Base-by-base conservation (phyloP, 2,797 vertebrate species). In the Pogonophryne albipinna region DNA sequence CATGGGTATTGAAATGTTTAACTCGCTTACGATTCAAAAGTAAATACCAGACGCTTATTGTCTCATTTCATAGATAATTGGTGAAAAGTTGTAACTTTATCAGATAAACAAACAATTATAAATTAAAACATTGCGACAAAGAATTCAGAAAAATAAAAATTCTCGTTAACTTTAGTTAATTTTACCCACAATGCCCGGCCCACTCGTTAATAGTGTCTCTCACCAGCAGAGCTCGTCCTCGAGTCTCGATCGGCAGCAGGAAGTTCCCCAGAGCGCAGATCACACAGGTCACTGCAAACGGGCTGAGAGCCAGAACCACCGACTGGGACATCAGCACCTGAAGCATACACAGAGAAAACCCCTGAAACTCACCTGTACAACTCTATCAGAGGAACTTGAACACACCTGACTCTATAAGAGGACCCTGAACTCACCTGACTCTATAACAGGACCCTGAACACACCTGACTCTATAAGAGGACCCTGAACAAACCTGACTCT, bases 271-370 rank as follows among this genome's bases (percentile, higher is more conserved):
- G 20, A 0, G 96, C 93, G 1, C 96, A 97, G 7, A 97, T 2
- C 0, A 93, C 4, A 13, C 96, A 97, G 34, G 96, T 91, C 0
- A 92, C 76, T 6, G 96, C 87, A 11, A 99, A 99, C 0, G 98
- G 96, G 66, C 90, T 93, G 65, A 98, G 78, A 6, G 96, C 96
- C 53, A 95, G 91, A 10, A 95, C 17, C 62, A 98, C 93, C 0
- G 98, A 99, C 12, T 91, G 88, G 0, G 90, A 97, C 93, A 97
- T 97, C 15, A 99, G 85, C 74, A 99, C 97, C 98, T 99, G 85
- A 65, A 52, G 62, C 3, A 52, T 34, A 65, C 62, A 51, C 47
- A 20, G 2, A 12, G 17, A 4, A 11, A 44, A 45, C 23, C 31
- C 23, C 60, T 62, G 44, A 20, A 31, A 61, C n/a, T 31, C 38